Evolutionary conservation across 2,888 invertebrate genomes (phyloP), one percentile per base, ranked within the genome.

Genomic region (Stegana nigrithorax): DNA sequence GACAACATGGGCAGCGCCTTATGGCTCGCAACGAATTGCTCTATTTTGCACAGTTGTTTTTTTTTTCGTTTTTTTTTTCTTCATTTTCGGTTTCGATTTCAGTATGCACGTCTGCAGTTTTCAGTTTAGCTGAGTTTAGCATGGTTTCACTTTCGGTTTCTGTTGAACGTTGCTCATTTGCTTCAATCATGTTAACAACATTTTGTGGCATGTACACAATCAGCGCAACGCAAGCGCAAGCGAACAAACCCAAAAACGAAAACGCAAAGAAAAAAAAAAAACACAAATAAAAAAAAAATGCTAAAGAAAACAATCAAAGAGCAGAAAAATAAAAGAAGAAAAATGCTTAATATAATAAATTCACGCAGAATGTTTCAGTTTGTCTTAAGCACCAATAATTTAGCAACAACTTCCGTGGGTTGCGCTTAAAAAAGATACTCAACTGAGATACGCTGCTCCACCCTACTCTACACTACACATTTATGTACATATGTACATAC

Each of bases 61-160:
- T n/a, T n/a, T n/a, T n/a, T n/a, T n/a, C n/a, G n/a, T n/a, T n/a
- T n/a, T n/a, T n/a, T n/a, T n/a, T n/a, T n/a, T n/a, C n/a, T n/a
- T n/a, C n/a, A n/a, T 2, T 39, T 29, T 55, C 23, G 53, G 53
- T 55, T 55, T 55, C 53, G 36, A 55, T 55, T 55, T 55, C 53
- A 55, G 21, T 36, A 36, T 36, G 12, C 25, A 47, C 47, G 14
- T 2, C 25, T 47, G 2, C 36, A 36, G 4, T n/a, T n/a, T 12
- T 25, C 21, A 21, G n/a, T 50, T 47, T 7, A 42, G n/a, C 17
- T 4, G 42, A 45, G 45, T 50, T 2, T 12, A 47, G 32, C 32
- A 59, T 63, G 69, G 69, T 69, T 75, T 76, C 80, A 77, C 78
- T 78, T 76, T 76, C 78, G 73, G 80, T 75, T 75, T 75, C 80